These are phyloP conservation scores for Drosophila diplacantha DNA, from an alignment of 2,888 invertebrate species.

Conservation along the genomic window DNA sequence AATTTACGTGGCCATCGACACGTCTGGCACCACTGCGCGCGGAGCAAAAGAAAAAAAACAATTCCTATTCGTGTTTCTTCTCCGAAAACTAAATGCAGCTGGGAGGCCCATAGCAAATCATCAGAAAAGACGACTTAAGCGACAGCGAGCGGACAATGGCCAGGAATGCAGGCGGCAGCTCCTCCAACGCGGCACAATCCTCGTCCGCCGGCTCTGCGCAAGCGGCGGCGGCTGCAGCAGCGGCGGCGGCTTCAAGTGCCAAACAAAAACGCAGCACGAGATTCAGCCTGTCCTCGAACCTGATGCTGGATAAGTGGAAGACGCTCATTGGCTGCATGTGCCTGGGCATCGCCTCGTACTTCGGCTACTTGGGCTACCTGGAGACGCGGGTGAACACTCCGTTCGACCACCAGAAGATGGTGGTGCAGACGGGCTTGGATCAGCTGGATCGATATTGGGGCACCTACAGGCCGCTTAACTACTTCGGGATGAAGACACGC, in stretches of 20 bases:
- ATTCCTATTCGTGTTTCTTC: not conserved
- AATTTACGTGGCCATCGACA: conserved; percentile 7
- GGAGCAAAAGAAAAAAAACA: conserved; percentile 9
- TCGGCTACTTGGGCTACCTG: conserved; percentile 88
- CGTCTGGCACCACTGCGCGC: conserved; percentile 14
- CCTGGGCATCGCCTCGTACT: conserved; percentile 84
- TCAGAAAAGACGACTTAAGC: not conserved
- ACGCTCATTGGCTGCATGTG: conserved; percentile 81
- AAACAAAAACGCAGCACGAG: conserved; percentile 31
- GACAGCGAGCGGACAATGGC: conserved; percentile 8
- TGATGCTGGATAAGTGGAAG: conserved; percentile 80
- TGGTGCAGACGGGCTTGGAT: conserved; percentile 83
- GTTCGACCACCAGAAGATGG: conserved; percentile 87
- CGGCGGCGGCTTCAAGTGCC: conserved; percentile 37
- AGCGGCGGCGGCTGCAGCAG: conserved; percentile 42
- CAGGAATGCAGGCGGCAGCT: conserved; percentile 25
- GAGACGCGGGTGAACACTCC: conserved; percentile 94
- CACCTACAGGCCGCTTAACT: conserved; percentile 90
- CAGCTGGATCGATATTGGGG: conserved; percentile 94
- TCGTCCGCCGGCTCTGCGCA: conserved; percentile 16
- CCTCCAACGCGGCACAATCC: conserved; percentile 31
- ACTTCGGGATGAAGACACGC: conserved; percentile 94
- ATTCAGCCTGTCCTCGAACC: conserved; percentile 53
- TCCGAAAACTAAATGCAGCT: conserved; percentile 4
- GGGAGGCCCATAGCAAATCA: not conserved